Evolutionary conservation across 2,888 invertebrate genomes (phyloP).

Genomic region (Drosophila helvetica): DNA sequence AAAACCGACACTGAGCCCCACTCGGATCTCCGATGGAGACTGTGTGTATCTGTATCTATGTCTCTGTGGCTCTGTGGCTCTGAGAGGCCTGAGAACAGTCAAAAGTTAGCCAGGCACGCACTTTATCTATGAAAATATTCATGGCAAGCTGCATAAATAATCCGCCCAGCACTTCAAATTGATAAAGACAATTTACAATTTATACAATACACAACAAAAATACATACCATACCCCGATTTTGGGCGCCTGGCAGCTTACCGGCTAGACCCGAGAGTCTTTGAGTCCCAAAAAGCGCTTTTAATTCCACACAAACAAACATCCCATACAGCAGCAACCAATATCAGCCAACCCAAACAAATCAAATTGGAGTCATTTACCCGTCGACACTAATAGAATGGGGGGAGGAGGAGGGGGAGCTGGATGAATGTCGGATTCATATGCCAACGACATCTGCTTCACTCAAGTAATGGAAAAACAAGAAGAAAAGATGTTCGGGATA

Average conservation of each 20-base stretch:
- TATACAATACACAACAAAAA: conserved; percentile 55
- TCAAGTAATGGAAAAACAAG: conserved; percentile 30
- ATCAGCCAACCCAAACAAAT: conserved; percentile 64
- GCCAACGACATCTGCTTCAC: conserved; percentile 62
- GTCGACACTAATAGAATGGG: conserved; percentile 57
- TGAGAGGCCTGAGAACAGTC: conserved; percentile 42
- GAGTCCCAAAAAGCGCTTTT: conserved; percentile 54
- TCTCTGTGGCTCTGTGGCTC: neutral
- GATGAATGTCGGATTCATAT: conserved; percentile 41
- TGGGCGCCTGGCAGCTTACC: conserved; percentile 36
- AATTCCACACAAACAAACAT: conserved; percentile 59
- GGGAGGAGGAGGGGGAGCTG: neutral
- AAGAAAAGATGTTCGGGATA: conserved; percentile 30
- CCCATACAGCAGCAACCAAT: conserved; percentile 31
- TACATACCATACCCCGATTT: conserved; percentile 6
- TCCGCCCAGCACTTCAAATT: conserved; percentile 76
- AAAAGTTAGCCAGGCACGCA: conserved; percentile 42
- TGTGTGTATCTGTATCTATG: too few relatives aligned
- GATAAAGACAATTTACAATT: conserved; percentile 78
- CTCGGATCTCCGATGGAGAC: too few relatives aligned
- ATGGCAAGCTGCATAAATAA: conserved; percentile 75
- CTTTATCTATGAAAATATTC: conserved; percentile 75
- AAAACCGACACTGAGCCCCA: conserved; percentile 50
- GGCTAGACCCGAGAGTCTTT: conserved; percentile 34
- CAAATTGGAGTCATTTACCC: conserved; percentile 78